A percentile compares a stretch with the other conserved stretches of the same genome.
Evolutionary conservation across 2,797 vertebrate genomes (phyloP).

Genomic region (Anguilla obscura): DNA sequence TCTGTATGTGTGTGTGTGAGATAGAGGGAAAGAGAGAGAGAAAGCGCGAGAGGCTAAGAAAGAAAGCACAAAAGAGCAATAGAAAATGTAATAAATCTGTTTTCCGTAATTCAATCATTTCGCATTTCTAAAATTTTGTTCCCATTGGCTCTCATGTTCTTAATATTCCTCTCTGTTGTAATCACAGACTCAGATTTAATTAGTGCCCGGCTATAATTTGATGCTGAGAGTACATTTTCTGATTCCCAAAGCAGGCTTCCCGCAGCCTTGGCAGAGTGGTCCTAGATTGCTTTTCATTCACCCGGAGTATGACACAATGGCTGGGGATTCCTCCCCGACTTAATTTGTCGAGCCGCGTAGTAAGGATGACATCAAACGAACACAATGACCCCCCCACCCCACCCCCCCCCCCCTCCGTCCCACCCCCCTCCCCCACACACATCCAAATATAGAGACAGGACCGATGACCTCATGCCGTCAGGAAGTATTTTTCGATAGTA

Average conservation of each 20-base stretch:
- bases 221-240: constrained; percentile 51
- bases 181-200: constrained; percentile 30
- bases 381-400: constrained; percentile 41
- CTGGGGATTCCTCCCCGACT: constrained; percentile 45
- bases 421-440: constrained; percentile 21
- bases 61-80: background rate
- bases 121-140: constrained; percentile 35
- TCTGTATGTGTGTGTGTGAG: background rate
- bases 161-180: constrained; percentile 46
- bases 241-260: constrained; percentile 44
- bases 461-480: constrained; percentile 65
- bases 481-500: constrained; percentile 52
- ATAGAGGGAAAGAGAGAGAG: background rate
- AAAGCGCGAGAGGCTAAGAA: background rate
- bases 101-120: constrained; percentile 38
- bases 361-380: constrained; percentile 66
- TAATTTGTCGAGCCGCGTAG: constrained; percentile 55
- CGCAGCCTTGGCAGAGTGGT: constrained; percentile 54
- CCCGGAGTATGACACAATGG: constrained; percentile 53
- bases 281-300: constrained; percentile 62
- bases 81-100: constrained; percentile 35
- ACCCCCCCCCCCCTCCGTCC: background rate
- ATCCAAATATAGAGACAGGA: constrained; percentile 57
- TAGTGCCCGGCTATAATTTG: constrained; percentile 46
- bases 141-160: constrained; percentile 28